Evolutionary conservation across 2,797 vertebrate species (phyloP).

Genomic region (Eremophila alpestris): DNA sequence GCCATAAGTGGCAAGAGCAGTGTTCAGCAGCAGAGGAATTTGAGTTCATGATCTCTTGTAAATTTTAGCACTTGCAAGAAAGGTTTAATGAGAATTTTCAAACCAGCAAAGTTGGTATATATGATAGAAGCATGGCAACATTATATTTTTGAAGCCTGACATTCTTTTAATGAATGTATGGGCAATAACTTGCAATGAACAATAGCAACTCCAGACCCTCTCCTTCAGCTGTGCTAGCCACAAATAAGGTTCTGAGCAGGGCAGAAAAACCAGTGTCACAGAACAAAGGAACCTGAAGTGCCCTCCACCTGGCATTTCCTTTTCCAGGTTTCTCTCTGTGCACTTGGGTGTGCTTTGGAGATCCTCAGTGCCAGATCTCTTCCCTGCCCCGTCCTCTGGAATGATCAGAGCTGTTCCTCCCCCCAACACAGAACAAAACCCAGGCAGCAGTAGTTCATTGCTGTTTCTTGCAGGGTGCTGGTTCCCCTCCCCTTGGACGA

Average conservation of each 20-base stretch:
- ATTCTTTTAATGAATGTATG: background rate
- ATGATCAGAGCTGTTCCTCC: background rate
- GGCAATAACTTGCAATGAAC: background rate
- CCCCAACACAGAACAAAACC: background rate
- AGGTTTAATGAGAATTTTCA: background rate
- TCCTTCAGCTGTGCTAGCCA: background rate
- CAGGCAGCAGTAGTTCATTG: background rate
- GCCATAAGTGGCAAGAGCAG: background rate
- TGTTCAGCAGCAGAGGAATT: background rate
- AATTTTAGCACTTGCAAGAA: background rate
- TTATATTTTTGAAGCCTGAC: background rate
- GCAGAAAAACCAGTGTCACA: background rate
- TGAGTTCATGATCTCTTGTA: background rate
- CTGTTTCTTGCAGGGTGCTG: background rate
- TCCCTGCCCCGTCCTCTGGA: background rate
- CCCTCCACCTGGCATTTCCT: background rate
- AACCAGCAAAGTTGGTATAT: background rate
- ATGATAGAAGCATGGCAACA: background rate
- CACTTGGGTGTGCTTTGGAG: background rate
- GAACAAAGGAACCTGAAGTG: background rate
- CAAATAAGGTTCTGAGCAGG: background rate
- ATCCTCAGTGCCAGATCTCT: background rate
- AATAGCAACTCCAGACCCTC: background rate
- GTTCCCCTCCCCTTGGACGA: background rate
- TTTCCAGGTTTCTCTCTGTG: background rate